These are phyloP conservation scores for Pelvicachromis taeniatus DNA, from an alignment of 2,113 vertebrate genomes.

Conservation along the genomic window DNA sequence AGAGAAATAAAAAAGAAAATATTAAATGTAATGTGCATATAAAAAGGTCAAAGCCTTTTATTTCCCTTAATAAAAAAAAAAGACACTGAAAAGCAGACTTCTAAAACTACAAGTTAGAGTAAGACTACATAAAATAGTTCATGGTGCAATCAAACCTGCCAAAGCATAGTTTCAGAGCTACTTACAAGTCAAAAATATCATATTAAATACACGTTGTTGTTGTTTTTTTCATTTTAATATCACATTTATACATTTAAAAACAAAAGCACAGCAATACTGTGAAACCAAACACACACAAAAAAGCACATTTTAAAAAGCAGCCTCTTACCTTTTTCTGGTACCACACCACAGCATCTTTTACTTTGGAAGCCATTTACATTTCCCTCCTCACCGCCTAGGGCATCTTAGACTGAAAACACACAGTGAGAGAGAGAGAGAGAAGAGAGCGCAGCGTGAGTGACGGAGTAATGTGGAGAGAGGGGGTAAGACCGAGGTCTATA, in stretches of 20 bases:
- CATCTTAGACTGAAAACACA: slow-evolving; percentile 90
- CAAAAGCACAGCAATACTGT: not conserved
- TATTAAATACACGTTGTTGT: not conserved
- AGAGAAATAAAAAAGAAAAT: not conserved
- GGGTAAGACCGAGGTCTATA: slow-evolving; percentile 7
- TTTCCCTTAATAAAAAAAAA: not conserved
- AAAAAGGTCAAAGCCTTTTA: not conserved
- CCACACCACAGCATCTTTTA: slow-evolving; percentile 99
- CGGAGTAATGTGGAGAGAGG: not conserved
- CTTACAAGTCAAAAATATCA: not conserved
- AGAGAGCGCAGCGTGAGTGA: slow-evolving; percentile 1
- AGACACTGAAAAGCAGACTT: not conserved
- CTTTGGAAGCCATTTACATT: slow-evolving; percentile 99
- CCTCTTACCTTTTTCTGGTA: slow-evolving; percentile 98
- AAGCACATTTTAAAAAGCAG: not conserved
- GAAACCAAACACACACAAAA: not conserved
- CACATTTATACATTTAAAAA: not conserved
- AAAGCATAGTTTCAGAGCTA: not conserved
- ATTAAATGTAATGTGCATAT: not conserved
- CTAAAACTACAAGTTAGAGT: not conserved
- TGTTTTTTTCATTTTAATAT: not conserved
- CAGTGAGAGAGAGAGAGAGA: slow-evolving; percentile 9
- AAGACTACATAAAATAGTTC: not conserved
- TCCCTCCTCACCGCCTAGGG: slow-evolving; percentile 76
- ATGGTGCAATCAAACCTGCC: not conserved